These are phyloP conservation scores for Gadus chalcogrammus DNA, from an alignment of 2,113 vertebrate genomes.

Conservation along the genomic window DNA sequence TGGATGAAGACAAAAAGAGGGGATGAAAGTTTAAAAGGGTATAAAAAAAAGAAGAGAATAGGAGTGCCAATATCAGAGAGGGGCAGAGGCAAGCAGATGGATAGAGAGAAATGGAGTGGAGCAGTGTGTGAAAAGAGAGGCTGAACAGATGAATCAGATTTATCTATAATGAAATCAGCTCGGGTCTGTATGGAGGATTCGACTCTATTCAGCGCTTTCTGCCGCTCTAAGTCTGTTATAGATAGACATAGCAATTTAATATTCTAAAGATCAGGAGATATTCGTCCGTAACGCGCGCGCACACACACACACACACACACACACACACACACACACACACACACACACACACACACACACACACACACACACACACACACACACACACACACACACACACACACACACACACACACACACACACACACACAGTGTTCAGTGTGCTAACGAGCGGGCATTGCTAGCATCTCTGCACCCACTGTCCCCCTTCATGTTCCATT, in stretches of 20 bases:
- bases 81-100: conserved; percentile 38
- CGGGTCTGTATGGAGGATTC: conserved; percentile 51
- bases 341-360: too few relatives aligned
- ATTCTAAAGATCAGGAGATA: conserved; percentile 62
- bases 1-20: conserved; percentile 33
- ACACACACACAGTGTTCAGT: too few relatives aligned
- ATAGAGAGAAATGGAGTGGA: conserved; percentile 30
- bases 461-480: too few relatives aligned
- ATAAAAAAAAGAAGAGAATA: neutral
- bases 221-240: conserved; percentile 40
- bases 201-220: conserved; percentile 60
- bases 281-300: too few relatives aligned
- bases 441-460: too few relatives aligned
- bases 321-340: neutral
- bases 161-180: conserved; percentile 74
- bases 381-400: too few relatives aligned
- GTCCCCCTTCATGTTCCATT: too few relatives aligned
- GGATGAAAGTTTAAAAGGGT: neutral
- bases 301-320: neutral
- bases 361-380: too few relatives aligned
- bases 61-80: conserved; percentile 18
- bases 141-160: conserved; percentile 68
- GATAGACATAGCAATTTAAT: conserved; percentile 64
- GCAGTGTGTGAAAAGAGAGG: conserved; percentile 37
- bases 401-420: too few relatives aligned